Percentiles rank a stretch among this genome's conserved stretches.
These are phyloP conservation scores for Puffinus mauretanicus DNA, from an alignment of 2,113 vertebrate species.

Conservation along the genomic window DNA sequence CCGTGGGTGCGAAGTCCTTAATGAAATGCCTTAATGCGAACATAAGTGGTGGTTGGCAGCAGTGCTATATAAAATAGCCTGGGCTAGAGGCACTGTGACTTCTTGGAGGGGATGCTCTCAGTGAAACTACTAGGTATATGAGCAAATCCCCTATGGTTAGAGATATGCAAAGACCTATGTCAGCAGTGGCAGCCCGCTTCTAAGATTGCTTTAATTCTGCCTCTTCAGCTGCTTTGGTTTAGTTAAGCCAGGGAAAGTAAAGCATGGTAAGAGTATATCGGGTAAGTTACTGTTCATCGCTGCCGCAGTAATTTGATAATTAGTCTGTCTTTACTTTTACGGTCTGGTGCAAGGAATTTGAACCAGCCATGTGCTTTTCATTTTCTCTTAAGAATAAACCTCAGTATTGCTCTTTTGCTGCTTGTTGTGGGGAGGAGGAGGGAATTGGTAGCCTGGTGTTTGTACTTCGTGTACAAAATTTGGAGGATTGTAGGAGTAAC, in stretches of 20 bases:
- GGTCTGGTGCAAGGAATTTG: not conserved
- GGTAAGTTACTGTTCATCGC: not conserved
- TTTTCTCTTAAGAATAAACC: not conserved
- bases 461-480: not conserved
- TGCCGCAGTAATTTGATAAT: not conserved
- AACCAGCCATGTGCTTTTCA: not conserved
- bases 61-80: not conserved
- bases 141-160: not conserved
- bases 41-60: not conserved
- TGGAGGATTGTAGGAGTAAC: not conserved
- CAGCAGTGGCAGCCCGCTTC: not conserved
- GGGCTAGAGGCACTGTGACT: not conserved
- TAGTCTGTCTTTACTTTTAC: not conserved
- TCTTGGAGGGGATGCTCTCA: not conserved
- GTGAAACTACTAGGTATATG: not conserved
- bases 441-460: not conserved
- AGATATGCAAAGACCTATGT: accelerated
- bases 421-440: not conserved
- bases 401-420: not conserved
- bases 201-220: not conserved
- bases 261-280: not conserved
- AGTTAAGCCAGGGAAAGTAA: not conserved
- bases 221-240: not conserved
- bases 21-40: not conserved
- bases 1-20: not conserved